Conservation (phyloP, 2,888 invertebrate species). For the Macrophya annulata region DNA sequence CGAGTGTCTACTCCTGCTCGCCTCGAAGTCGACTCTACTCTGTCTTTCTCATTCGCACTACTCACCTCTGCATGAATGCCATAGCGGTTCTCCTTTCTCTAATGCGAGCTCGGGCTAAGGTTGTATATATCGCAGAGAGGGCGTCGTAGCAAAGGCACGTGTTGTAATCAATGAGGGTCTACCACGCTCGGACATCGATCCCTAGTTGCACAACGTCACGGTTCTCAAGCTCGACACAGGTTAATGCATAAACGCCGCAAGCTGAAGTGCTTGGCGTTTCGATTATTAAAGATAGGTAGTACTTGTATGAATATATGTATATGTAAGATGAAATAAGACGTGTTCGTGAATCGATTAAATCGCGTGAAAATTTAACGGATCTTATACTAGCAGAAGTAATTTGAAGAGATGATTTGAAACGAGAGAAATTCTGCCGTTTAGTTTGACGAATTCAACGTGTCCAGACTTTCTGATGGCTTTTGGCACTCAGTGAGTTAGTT, state of each 20-base stretch:
- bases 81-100: constrained; percentile 12
- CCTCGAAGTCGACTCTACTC: constrained; percentile 13
- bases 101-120: constrained; percentile 31
- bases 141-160: constrained; percentile 49
- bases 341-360: constrained; percentile 20
- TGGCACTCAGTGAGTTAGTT: constrained; percentile 26
- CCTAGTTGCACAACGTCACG: constrained; percentile 49
- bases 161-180: constrained; percentile 52
- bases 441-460: background rate
- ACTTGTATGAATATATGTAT: background rate
- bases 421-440: constrained; percentile 6
- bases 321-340: background rate
- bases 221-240: constrained; percentile 48
- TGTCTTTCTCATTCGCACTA: constrained; percentile 36
- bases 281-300: constrained; percentile 33
- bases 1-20: constrained; percentile 34
- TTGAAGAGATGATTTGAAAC: constrained; percentile 6
- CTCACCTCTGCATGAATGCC: constrained; percentile 4
- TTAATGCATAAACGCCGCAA: constrained; percentile 54
- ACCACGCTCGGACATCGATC: constrained; percentile 51
- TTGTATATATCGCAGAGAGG: background rate
- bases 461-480: constrained; percentile 15
- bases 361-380: constrained; percentile 42
- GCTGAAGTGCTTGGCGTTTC: constrained; percentile 45
- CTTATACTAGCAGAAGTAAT: background rate